A percentile compares a stretch with the other conserved stretches of the same genome.
Evolutionary conservation across 1,140 invertebrate genomes (phyloP).

Genomic region (Meteorus sp.): DNA sequence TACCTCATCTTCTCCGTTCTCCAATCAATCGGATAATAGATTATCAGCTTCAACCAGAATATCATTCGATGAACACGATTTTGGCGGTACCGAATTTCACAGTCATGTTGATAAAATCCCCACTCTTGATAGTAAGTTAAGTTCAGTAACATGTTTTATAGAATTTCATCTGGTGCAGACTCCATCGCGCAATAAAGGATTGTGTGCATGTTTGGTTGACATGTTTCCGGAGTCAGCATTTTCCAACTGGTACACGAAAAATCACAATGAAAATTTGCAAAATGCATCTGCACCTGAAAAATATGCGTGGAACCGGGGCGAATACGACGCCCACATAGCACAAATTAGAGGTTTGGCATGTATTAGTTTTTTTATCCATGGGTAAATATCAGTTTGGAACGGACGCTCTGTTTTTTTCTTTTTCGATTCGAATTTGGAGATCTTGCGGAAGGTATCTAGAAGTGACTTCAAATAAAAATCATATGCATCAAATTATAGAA

Average conservation of each 20-base stretch:
- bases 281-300: constrained; percentile 64
- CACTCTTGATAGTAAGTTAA: constrained; percentile 58
- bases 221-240: constrained; percentile 43
- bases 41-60: constrained; percentile 52
- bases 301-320: constrained; percentile 71
- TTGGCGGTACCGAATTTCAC: constrained; percentile 60
- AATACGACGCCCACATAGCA: constrained; percentile 85
- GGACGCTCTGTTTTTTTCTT: too few relatives aligned
- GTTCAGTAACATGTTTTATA: constrained; percentile 57
- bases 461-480: too few relatives aligned
- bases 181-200: constrained; percentile 39
- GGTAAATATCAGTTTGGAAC: too few relatives aligned
- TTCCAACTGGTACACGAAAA: constrained; percentile 65
- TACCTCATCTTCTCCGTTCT: neutral
- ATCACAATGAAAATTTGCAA: constrained; percentile 61
- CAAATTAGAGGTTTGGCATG: constrained; percentile 85
- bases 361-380: too few relatives aligned
- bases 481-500: too few relatives aligned
- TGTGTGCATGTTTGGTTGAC: constrained; percentile 36
- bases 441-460: too few relatives aligned
- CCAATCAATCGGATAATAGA: too few relatives aligned
- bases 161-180: constrained; percentile 66
- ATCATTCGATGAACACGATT: constrained; percentile 60
- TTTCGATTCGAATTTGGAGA: too few relatives aligned
- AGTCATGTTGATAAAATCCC: too few relatives aligned